Base-by-base conservation (phyloP, 2,113 vertebrate species). In the Apaloderma vittatum region DNA sequence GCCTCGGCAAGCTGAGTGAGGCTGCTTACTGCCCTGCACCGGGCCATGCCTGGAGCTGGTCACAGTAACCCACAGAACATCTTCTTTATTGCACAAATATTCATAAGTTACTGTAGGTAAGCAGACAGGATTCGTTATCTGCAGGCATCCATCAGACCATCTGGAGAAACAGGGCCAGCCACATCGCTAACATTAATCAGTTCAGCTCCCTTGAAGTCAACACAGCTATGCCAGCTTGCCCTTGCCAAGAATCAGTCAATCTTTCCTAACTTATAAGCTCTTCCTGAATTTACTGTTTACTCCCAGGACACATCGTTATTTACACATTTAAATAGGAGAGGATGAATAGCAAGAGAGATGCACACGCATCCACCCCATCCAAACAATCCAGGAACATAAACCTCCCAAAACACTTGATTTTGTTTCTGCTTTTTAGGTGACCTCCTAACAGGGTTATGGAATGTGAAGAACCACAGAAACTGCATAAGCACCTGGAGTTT, bases 231-330 rank as follows among this genome's bases (percentile, higher is more conserved):
- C 86, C 79, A 94, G 27, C 43, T n/a, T 51, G 63, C 24, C 68
- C 68, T 80, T 80, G 88, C 91, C 91, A 94, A 88, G 80, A 86
- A 84, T 76, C 80, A 94, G 83, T 86, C 93, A 83, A 70, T 88
- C 86, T 92, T 70, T 76, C 77, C 80, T 86, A 88, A 65, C 46
- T 15, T 61, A 54, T 43, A 58, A 88, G 46, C 67, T 88, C 62
- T 62, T 95, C 75, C 59, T 67, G 58, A 86, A 63, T 49, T 63
- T 78, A 37, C 27, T 86, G 26, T 75, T 93, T 84, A 54, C 84
- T 92, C 83, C 48, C 52, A 36, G 29, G 46, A 43, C 68, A 67
- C 59, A 72, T 57, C 17, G 54, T 71, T 88, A 79, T 67, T 88
- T 92, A 73, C 36, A 36, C n/a, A 51, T 66, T 20, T 78, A 78